Conservation (phyloP, 2,113 vertebrate genomes). For the Corythoichthys intestinalis region DNA sequence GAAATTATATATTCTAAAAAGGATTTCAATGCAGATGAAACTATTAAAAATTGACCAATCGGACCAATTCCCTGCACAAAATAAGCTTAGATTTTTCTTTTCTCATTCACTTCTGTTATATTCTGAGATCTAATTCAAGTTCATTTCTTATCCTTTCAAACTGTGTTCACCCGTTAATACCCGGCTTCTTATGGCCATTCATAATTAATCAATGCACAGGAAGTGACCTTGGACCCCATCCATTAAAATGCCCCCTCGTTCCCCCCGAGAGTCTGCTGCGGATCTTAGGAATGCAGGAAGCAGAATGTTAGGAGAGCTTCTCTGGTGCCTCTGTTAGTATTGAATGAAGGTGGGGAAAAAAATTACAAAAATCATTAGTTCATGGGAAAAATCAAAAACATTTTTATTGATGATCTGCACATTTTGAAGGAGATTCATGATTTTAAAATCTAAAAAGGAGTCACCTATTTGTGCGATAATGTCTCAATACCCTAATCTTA, state of each 20-base stretch:
- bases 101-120: too few species aligned
- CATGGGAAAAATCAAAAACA: too few species aligned
- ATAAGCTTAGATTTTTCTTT: too few species aligned
- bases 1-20: not conserved
- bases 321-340: not conserved
- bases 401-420: too few species aligned
- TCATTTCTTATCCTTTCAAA: not conserved
- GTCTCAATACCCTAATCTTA: too few species aligned
- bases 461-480: too few species aligned
- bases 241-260: constrained; percentile 35
- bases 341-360: not conserved
- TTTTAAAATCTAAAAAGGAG: too few species aligned
- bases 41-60: too few species aligned
- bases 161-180: not conserved
- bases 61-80: too few species aligned
- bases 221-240: constrained; percentile 64
- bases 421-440: too few species aligned
- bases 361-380: not conserved
- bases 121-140: not conserved
- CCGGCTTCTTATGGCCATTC: constrained; percentile 29
- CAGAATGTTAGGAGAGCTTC: constrained; percentile 6
- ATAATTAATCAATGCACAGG: constrained; percentile 63
- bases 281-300: constrained; percentile 58
- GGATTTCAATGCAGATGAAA: not conserved
- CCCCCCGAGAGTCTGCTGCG: constrained; percentile 29